Evolutionary conservation across 2,113 vertebrate species (phyloP), one percentile per base, ranked within the genome.

Genomic region (Orcinus orca): DNA sequence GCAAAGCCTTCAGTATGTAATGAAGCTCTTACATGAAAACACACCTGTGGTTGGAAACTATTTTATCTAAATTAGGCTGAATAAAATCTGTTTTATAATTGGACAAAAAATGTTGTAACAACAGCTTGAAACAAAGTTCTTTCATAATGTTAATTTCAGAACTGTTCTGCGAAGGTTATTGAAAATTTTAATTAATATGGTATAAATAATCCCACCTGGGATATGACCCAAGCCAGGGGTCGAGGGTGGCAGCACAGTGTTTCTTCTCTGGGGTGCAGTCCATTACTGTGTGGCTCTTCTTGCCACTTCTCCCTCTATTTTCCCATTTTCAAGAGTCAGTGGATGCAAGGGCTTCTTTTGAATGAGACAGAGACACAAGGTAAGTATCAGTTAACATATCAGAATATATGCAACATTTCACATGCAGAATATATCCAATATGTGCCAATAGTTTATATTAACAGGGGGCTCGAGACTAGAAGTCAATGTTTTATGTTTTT

Each of bases 11-110:
- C 81, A 58, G 8, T 20, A 68, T 36, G 31, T 29, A 94, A 58
- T 62, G 12, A 44, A 84, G 26, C 36, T 92, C 25, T 50, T 80
- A 62, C 62, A 70, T 11, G 25, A 87, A 97, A 88, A 84, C 21
- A 92, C 62, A 79, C 53, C 60, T 88, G 62, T 73, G 25, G 29
- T 33, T 93, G 25, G 11, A 96, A 89, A 62, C 13, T 41, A 47
- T 85, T 97, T 96, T 62, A 47, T 73, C 18, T 93, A 93, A 95
- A 95, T 84, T 73, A 53, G 90, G 77, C 92, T 50, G 25, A 93
- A 81, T 8, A 85, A 87, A 89, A 70, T 87, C 23, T 87, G 47
- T 83, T 71, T 85, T 41, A 60, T 47, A 79, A 68, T 29, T 81
- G 58, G 53, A 82, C 55, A 95, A 93, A 96, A 96, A 89, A 14